phyloP scores from a whole-genome alignment of 64 coral and sea anemone species.

The Montipora cactus region DNA sequence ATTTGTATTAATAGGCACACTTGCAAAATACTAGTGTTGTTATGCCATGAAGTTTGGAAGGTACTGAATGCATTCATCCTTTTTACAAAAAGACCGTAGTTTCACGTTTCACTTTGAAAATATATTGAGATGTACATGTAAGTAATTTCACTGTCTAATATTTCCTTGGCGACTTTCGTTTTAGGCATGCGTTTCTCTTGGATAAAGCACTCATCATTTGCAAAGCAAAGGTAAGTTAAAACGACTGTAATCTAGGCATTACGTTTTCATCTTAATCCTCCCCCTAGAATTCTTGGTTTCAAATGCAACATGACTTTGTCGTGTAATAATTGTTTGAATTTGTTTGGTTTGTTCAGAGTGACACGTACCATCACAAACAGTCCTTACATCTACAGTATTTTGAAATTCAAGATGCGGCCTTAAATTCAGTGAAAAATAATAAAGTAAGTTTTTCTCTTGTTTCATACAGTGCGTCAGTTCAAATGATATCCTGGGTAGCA shows the following conservation, averaged over 20 bases:
- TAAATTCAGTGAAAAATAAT: conserved; percentile 56
- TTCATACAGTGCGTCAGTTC: not conserved
- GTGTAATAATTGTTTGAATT: not conserved
- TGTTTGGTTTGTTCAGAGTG: conserved; percentile 61
- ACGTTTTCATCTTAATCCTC: too few species aligned
- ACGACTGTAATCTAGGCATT: too few species aligned
- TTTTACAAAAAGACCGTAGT: too few species aligned
- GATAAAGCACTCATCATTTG: conserved; percentile 90
- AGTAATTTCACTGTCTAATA: too few species aligned
- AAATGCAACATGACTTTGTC: not conserved
- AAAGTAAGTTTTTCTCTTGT: not conserved
- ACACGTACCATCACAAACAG: conserved; percentile 96
- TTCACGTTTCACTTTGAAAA: too few species aligned
- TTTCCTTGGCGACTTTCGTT: conserved; percentile 19
- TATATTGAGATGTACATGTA: too few species aligned
- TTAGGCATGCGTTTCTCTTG: conserved; percentile 93
- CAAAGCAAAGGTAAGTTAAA: conserved; percentile 84
- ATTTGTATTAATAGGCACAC: too few species aligned
- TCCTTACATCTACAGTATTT: conserved; percentile 92
- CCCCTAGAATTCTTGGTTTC: too few species aligned
- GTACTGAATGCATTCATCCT: too few species aligned
- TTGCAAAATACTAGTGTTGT: too few species aligned
- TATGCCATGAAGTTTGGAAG: too few species aligned
- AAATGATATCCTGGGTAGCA: too few species aligned
- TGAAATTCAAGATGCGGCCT: conserved; percentile 85